These are phyloP conservation scores for Emydocephalus ijimae DNA, from an alignment of 2,113 vertebrate genomes.

Conservation along the genomic window DNA sequence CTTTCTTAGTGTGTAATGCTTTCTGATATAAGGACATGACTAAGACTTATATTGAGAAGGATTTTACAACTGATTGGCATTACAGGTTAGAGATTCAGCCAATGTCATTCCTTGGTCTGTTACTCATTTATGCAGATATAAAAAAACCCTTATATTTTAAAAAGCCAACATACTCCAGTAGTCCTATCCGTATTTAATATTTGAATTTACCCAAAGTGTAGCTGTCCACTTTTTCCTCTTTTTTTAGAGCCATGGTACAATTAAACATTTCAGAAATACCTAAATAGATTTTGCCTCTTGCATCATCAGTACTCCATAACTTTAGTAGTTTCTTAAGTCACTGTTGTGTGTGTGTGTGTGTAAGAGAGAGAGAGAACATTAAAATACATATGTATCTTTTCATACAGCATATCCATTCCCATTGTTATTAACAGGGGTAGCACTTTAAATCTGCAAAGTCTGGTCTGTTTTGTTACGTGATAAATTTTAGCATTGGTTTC, in stretches of 20 bases:
- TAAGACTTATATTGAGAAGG: not conserved
- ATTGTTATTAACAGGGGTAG: not conserved
- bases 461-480: not conserved
- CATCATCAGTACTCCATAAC: not conserved
- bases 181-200: not conserved
- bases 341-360: not conserved
- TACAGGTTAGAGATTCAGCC: not conserved
- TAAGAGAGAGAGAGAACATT: not conserved
- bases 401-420: not conserved
- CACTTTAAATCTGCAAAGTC: not conserved
- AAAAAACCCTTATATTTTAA: not conserved
- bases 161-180: not conserved
- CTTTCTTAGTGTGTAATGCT: not conserved
- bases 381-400: not conserved
- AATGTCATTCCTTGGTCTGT: not conserved
- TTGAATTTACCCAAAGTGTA: not conserved
- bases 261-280: not conserved
- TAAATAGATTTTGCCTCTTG: not conserved
- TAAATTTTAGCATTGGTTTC: not conserved
- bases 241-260: not conserved
- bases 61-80: not conserved
- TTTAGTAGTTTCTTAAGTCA: not conserved
- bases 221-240: not conserved
- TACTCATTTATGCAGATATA: not conserved
- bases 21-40: not conserved